Percentiles rank a stretch among this genome's conserved stretches.
These are phyloP conservation scores for Rugalucina vietnamica DNA, from an alignment of 2,888 invertebrate genomes.

Conservation along the genomic window DNA sequence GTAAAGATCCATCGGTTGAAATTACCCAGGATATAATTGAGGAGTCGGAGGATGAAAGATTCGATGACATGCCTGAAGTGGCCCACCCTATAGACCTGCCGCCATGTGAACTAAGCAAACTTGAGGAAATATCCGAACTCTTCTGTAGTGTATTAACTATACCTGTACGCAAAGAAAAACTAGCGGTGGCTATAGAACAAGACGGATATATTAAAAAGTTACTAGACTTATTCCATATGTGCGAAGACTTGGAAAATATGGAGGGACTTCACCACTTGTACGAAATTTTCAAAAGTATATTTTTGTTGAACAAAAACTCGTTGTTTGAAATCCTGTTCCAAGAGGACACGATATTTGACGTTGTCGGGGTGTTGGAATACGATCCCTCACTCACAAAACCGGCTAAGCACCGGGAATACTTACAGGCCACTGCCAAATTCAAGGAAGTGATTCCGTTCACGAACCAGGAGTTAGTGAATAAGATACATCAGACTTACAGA, in stretches of 20 bases:
- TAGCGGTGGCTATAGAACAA: constrained; percentile 95
- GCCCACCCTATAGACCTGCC: constrained; percentile 97
- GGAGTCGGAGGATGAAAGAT: constrained; percentile 91
- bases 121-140: constrained; percentile 96
- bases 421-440: constrained; percentile 92
- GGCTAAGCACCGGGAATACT: constrained; percentile 94
- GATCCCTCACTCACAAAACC: constrained; percentile 90
- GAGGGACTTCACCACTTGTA: constrained; percentile 95
- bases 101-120: constrained; percentile 95
- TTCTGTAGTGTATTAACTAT: constrained; percentile 88
- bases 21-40: constrained; percentile 90
- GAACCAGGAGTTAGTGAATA: constrained; percentile 96
- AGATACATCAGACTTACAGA: constrained; percentile 99
- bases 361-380: constrained; percentile 98
- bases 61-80: constrained; percentile 97
- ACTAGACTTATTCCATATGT: constrained; percentile 97
- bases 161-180: constrained; percentile 95
- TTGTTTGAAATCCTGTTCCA: constrained; percentile 99
- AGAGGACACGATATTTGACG: constrained; percentile 95
- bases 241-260: constrained; percentile 97
- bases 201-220: constrained; percentile 98
- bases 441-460: constrained; percentile 93
- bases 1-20: constrained; percentile 99
- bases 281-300: constrained; percentile 99
- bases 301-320: constrained; percentile 98